Evolutionary conservation across 2,113 vertebrate species (phyloP).

Genomic region (Hyperoodon ampullatus): DNA sequence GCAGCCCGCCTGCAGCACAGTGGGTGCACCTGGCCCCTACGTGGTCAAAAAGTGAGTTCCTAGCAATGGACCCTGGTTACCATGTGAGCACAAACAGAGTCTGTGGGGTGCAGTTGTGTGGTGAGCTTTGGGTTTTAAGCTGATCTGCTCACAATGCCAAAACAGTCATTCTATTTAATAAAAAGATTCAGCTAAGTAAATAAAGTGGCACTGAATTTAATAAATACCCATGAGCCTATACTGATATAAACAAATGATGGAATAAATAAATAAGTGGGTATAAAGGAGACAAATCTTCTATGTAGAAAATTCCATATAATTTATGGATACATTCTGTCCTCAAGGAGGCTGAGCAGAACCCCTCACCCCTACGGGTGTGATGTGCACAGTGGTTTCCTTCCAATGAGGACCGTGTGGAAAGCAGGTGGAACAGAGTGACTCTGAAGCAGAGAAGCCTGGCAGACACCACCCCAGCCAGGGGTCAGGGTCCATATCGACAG

Average conservation of each 20-base stretch:
- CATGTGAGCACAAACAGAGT: fast-evolving
- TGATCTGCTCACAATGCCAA: neutral
- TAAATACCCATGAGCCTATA: conserved; percentile 13
- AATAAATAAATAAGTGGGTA: conserved; percentile 36
- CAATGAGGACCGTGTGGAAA: neutral
- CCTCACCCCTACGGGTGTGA: fast-evolving
- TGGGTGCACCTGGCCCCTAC: fast-evolving
- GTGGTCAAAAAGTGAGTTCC: neutral
- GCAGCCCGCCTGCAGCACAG: fast-evolving
- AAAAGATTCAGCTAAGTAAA: conserved; percentile 39
- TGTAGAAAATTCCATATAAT: conserved; percentile 27
- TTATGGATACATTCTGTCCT: neutral
- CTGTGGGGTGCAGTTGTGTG: neutral
- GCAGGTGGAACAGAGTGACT: fast-evolving
- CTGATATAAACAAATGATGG: neutral
- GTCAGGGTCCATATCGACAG: neutral
- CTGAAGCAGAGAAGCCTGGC: neutral
- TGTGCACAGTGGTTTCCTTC: neutral
- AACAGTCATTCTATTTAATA: conserved; percentile 37
- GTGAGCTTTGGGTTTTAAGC: neutral
- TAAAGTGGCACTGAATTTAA: neutral
- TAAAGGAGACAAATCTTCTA: neutral
- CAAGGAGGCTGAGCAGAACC: neutral
- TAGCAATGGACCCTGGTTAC: neutral
- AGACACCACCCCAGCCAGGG: too few relatives aligned